Evolutionary conservation across 2,113 vertebrate species (phyloP), one percentile per base, ranked within the genome.

Genomic region (Maccullochella peelii): DNA sequence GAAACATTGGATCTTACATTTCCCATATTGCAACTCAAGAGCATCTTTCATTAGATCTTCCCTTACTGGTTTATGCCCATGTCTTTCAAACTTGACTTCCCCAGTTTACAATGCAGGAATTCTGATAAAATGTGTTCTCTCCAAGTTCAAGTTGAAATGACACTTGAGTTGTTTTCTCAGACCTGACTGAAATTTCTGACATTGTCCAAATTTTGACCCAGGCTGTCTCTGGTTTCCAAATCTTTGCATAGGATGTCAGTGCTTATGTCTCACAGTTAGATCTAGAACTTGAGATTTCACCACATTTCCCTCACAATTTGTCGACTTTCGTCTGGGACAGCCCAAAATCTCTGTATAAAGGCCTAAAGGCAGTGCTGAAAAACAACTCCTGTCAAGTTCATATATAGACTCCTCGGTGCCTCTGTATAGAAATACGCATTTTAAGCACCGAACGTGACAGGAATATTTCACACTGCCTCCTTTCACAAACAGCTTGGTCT

Each of bases 391-490:
- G 36, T 44, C 42, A n/a, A 38, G 10, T 55, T 14, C 23, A 55
- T 7, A 36, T 33, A 33, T 33, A 33, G 33, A 33, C 33, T 33
- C 33, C 33, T 33, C n/a, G n/a, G 33, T 33, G 33, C 33, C 33
- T 33, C 33, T 33, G 33, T 4, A 33, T 33, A 33, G 33, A 33
- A 33, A 4, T 33, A 33, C 3, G 33, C 3, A 33, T 33, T 33
- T 33, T 33, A 33, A 33, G 33, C 33, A 33, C 3, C 5, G 33
- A 33, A 38, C 7, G 1, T 80, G 38, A 44, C 9, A 8, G 30
- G 11, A 27, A 68, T 55, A 63, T 69, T 76, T 61, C 18, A 82
- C 30, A 30, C 12, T 42, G 21, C 36, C 27, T 58, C 38, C 52
- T 66, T 44, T 44, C 8, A 38, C 38, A 38, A 38, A 69, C 62